phyloP scores from a whole-genome alignment of 2,113 vertebrate genomes.

The Holacanthus passer region DNA sequence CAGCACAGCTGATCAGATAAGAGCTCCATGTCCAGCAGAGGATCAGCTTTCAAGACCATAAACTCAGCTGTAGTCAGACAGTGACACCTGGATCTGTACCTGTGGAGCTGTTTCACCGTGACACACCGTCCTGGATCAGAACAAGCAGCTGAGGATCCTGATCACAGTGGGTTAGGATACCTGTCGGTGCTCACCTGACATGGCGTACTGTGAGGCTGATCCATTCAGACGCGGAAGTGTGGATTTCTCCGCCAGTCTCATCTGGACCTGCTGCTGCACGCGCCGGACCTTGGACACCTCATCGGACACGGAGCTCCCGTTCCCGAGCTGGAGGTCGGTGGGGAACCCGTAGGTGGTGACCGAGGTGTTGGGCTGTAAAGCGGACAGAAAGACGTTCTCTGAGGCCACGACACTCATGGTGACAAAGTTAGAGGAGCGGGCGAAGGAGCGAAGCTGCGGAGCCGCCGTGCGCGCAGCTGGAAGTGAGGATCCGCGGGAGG shows the following conservation, averaged over 20 bases:
- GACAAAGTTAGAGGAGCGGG: not conserved
- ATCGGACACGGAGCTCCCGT: constrained; percentile 57
- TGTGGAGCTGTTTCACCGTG: no score
- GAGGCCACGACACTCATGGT: constrained; percentile 67
- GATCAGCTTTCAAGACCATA: no score
- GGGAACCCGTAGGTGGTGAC: constrained; percentile 84
- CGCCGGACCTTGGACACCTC: constrained; percentile 61
- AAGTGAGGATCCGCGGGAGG: not conserved
- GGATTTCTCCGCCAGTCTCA: constrained; percentile 81
- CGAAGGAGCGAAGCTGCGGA: not conserved
- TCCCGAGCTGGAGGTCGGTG: constrained; percentile 69
- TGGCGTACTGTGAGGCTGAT: constrained; percentile 58
- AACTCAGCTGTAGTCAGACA: not conserved
- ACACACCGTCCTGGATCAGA: no score
- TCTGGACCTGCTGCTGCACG: constrained; percentile 83
- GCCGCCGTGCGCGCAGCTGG: constrained; percentile 9
- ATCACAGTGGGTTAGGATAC: not conserved
- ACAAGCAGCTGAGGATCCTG: fast-evolving
- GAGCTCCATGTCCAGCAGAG: no score
- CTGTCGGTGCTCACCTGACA: constrained; percentile 78
- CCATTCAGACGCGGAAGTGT: constrained; percentile 81
- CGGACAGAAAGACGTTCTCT: constrained; percentile 78
- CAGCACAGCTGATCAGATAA: not conserved
- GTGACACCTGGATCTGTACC: not conserved
- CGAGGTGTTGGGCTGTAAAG: constrained; percentile 80